A percentile compares a stretch with the other conserved stretches of the same genome.
These are phyloP conservation scores for Astatotilapia flaviijosephi DNA, from an alignment of 2,113 vertebrate genomes.

Conservation along the genomic window DNA sequence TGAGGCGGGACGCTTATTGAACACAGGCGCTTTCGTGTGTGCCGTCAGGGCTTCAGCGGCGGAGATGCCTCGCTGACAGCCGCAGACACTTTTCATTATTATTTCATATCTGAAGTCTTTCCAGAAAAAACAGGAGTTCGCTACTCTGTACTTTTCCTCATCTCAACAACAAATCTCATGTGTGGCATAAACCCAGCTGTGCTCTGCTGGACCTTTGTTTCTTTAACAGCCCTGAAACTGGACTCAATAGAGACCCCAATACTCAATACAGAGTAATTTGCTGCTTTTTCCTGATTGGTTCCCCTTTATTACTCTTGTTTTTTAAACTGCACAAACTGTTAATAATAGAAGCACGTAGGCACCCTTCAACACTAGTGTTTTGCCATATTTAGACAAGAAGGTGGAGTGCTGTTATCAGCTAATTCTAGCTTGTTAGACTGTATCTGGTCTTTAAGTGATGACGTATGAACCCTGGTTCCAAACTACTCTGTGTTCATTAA, in stretches of 20 bases:
- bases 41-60: background rate
- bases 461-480: background rate
- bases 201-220: background rate
- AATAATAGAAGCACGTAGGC: background rate
- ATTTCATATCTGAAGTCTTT: background rate
- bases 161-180: background rate
- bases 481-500: background rate
- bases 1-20: background rate
- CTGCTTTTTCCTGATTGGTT: background rate
- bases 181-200: background rate
- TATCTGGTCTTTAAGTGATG: background rate
- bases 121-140: background rate
- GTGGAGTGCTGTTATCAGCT: background rate
- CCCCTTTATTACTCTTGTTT: background rate
- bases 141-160: background rate
- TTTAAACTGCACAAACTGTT: background rate
- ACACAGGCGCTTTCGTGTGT: background rate
- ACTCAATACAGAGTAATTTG: background rate
- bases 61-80: background rate
- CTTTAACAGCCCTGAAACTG: background rate
- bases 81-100: background rate
- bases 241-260: background rate
- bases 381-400: background rate
- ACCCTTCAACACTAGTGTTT: background rate
- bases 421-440: background rate